Evolutionary conservation across 2,797 vertebrate species (phyloP).

Genomic region (Kryptopterus vitreolus): DNA sequence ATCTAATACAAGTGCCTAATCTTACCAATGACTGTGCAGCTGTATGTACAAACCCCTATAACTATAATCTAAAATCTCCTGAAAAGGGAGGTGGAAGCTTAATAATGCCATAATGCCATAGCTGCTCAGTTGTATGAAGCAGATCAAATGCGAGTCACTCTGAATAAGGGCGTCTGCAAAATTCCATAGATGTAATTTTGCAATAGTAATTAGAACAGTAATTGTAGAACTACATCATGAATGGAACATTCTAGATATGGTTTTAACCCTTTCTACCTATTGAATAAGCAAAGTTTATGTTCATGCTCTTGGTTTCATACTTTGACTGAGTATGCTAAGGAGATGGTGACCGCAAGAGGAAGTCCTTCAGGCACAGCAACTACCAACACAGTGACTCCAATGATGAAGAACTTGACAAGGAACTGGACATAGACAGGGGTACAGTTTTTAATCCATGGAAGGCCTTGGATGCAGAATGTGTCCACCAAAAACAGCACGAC

Average conservation of each 20-base stretch:
- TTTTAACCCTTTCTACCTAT: not conserved
- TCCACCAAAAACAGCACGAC: slow-evolving; percentile 91
- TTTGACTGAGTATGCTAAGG: slow-evolving; percentile 97
- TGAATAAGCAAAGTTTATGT: not conserved
- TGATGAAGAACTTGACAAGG: slow-evolving; percentile 99
- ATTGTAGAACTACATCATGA: not conserved
- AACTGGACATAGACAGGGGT: slow-evolving; percentile 92
- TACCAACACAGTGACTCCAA: slow-evolving; percentile 95
- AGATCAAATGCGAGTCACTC: too few relatives aligned
- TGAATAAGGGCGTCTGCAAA: too few relatives aligned
- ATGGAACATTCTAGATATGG: not conserved
- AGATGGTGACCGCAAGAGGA: slow-evolving; percentile 96
- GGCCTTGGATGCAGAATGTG: slow-evolving; percentile 89
- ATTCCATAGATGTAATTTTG: too few relatives aligned
- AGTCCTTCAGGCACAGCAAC: slow-evolving; percentile 97
- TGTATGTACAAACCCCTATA: not conserved
- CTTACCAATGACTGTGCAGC: not conserved
- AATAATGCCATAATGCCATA: too few relatives aligned
- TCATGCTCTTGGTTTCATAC: slow-evolving; percentile 65
- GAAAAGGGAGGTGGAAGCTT: not conserved
- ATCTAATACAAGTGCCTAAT: not conserved
- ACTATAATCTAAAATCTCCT: not conserved
- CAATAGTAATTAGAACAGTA: not conserved
- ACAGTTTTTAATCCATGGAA: slow-evolving; percentile 84
- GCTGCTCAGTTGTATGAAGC: too few relatives aligned